Conservation (phyloP, 2,797 vertebrate species). For the Sebastes alutus region DNA sequence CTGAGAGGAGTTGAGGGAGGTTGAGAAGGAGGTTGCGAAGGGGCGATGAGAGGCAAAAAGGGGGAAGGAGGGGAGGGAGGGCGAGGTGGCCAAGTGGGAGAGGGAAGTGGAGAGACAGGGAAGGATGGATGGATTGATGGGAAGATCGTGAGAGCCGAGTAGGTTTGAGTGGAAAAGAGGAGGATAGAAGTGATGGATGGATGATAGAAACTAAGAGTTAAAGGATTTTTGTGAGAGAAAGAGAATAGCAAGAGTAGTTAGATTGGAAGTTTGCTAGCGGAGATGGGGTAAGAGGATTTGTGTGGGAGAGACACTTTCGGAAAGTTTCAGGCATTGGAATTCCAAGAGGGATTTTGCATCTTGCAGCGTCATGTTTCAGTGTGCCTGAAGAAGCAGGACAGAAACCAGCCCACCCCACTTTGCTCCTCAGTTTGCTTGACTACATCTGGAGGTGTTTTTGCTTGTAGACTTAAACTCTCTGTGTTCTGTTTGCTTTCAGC, state of each 20-base stretch:
- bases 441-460: slow-evolving; percentile 30
- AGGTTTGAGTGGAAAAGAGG: neutral
- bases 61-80: neutral
- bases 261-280: slow-evolving; percentile 30
- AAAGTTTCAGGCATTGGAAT: slow-evolving; percentile 52
- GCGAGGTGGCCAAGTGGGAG: neutral
- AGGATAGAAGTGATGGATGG: neutral
- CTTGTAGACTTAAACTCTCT: slow-evolving; percentile 9
- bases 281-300: slow-evolving; percentile 42
- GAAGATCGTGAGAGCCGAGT: neutral
- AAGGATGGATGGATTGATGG: neutral
- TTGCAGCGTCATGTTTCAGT: slow-evolving; percentile 9
- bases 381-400: slow-evolving; percentile 30
- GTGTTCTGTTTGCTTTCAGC: slow-evolving; percentile 4
- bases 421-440: slow-evolving; percentile 10
- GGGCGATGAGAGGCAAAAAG: slow-evolving; percentile 6
- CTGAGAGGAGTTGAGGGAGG: slow-evolving; percentile 48
- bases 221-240: neutral
- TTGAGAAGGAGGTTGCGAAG: slow-evolving; percentile 13
- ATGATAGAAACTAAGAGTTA: neutral
- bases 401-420: slow-evolving; percentile 24
- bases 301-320: slow-evolving; percentile 11
- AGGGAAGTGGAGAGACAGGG: neutral
- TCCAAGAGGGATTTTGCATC: slow-evolving; percentile 31
- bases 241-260: neutral